Base-by-base conservation (phyloP, 2,113 vertebrate genomes). In the Callionymus lyra region DNA sequence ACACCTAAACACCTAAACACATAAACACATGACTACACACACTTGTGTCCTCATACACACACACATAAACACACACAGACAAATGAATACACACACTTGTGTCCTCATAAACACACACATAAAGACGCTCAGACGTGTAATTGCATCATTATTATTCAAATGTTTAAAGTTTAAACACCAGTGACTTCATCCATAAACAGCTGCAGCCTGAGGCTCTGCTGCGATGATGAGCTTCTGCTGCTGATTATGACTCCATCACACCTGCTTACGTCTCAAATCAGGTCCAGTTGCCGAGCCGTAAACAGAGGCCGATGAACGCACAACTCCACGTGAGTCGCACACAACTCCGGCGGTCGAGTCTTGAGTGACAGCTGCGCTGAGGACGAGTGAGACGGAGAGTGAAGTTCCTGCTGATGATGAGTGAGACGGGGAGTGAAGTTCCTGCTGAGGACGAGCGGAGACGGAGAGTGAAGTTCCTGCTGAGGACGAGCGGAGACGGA, bases 191-290 rank as follows among this genome's bases (percentile, higher is more conserved):
- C 39, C 41, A 51, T 69, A 37, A 40, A 39, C 41, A 44, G 38
- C 15, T 8, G 21, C 21, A 5, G 21, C 21, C 21, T 8, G 21
- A 4, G 21, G 21, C 21, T 8, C 21, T 27, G 10, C 36, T 56
- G 34, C 21, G 10, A 10, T 58, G 50, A 56, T 39, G 47, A 58
- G 50, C 54, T 41, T 58, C 40, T n/a, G 31, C 21, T 50, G 55
- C 47, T 3, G 47, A 59, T 71, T 73, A 49, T 9, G 41, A 32
- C 19, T 44, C 6, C 13, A 63, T 65, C 50, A 48, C 64, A 72
- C 62, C 44, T 70, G 68, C 56, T 69, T 56, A 62, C 56, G 50
- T 51, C 56, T 64, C 37, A 45, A 71, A 71, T 73, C 45, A 50
- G 36, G 36, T 53, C 59, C 71, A 64, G 55, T 49, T 63, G 59